phyloP scores from a whole-genome alignment of 2,113 vertebrate genomes.

The Chascanopsetta lugubris region DNA sequence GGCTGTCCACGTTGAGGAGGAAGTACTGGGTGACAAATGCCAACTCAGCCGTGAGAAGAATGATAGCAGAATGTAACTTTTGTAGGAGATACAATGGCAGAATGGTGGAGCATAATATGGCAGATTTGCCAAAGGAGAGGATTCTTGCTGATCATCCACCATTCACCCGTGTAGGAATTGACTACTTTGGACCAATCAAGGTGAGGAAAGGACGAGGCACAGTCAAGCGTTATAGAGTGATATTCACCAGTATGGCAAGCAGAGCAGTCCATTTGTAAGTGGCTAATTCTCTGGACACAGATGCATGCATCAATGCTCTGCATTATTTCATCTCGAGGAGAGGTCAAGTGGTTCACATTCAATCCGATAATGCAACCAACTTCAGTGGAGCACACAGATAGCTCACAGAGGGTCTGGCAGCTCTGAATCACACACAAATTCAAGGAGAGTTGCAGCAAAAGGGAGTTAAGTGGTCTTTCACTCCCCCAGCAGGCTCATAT shows the following conservation, averaged over 20 bases:
- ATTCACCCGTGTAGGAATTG: background rate
- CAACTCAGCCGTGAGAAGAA: background rate
- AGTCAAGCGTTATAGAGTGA: no score
- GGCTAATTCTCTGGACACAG: no score
- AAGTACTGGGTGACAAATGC: background rate
- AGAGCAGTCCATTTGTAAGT: no score
- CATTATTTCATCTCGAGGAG: no score
- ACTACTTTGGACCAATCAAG: no score
- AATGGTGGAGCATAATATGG: background rate
- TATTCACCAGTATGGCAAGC: no score
- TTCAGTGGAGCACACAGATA: background rate
- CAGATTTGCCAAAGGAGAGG: background rate
- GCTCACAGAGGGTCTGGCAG: background rate
- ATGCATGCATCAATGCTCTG: no score
- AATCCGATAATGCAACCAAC: background rate
- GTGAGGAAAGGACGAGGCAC: no score
- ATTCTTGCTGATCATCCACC: background rate
- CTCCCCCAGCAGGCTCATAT: background rate
- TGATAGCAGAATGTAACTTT: background rate
- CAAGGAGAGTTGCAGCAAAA: background rate
- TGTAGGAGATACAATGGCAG: background rate
- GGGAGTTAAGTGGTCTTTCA: background rate
- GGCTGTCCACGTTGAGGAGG: no score
- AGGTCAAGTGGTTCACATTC: no score
- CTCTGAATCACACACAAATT: background rate